Base-by-base conservation (phyloP, 2,888 invertebrate genomes). In the Podotricha telesiphe region DNA sequence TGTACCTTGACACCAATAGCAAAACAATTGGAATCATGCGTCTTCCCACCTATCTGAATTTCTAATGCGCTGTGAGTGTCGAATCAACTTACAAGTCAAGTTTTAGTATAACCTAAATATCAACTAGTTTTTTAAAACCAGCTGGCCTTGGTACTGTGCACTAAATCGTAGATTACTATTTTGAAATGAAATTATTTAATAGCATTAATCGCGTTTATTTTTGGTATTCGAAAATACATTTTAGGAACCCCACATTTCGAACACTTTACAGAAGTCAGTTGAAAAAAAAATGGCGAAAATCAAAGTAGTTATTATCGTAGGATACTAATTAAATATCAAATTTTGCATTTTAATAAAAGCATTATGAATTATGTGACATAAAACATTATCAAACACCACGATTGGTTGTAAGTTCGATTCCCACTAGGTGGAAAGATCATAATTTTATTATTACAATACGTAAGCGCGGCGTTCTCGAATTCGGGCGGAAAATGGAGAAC, bases 1-100 rank as follows among this genome's bases (percentile, higher is more conserved):
- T 63, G 28, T 40, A 37, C 74, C 75, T 76, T 76, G 74, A 70
- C 72, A 72, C 58, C 55, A 65, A 73, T 68, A 68, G 40, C 17
- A 37, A 65, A 45, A 69, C 67, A 73, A 65, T 68, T 55, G 53
- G 37, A 17, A 45, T 20, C n/a, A 63, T 51, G 19, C 47, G 20
- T 51, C 40, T 55, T 56, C 62, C 34, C 48, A 62, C 17, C 20
- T 42, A n/a, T 64, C 19, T 28, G n/a, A 20, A 40, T 64, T 37
- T 64, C 20, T 50, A 51, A 45, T 42, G 20, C 47, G 20, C 48
- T 65, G 11, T 4, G 6, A 37, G 11, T 65, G n/a, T 34, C 5
- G 22, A 4, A 17, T 47, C 17, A 34, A 34, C 17, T 55, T 51
- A 17, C 11, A 13, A 11, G n/a, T 13, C 55, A 55, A 34, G 53